Conservation (phyloP, 1,140 invertebrate species). For the Papilio polyxenes region DNA sequence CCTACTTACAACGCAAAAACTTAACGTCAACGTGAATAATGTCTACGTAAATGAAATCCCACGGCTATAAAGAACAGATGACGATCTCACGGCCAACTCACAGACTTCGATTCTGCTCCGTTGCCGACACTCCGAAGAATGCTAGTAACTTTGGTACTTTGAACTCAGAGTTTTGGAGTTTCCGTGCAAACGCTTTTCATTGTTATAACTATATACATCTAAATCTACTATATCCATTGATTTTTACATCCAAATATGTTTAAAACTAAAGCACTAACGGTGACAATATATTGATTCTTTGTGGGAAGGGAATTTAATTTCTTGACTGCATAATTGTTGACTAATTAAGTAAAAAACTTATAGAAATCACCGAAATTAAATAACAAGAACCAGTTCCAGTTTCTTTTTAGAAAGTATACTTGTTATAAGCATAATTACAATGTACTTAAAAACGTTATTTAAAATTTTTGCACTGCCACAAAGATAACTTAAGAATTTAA, state of each 20-base stretch:
- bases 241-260: neutral
- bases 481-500: slow-evolving; percentile 23
- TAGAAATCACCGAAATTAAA: neutral
- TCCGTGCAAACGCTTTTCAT: neutral
- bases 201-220: neutral
- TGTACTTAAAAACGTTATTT: neutral
- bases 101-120: slow-evolving; percentile 16
- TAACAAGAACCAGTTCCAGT: neutral
- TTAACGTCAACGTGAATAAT: slow-evolving; percentile 67
- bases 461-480: neutral
- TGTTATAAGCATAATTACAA: neutral
- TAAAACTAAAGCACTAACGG: too few species aligned
- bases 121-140: slow-evolving; percentile 4
- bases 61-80: slow-evolving; percentile 71
- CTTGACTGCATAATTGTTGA: neutral
- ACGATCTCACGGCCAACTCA: slow-evolving; percentile 55
- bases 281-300: too few species aligned
- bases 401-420: slow-evolving; percentile 10
- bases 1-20: slow-evolving; percentile 59
- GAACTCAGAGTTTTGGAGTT: neutral
- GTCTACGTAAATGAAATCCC: slow-evolving; percentile 71
- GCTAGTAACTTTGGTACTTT: slow-evolving; percentile 23
- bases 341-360: neutral
- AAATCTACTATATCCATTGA: neutral
- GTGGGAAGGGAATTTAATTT: neutral